Conservation (phyloP, 1,140 invertebrate species). For the Hyles euphorbiae region DNA sequence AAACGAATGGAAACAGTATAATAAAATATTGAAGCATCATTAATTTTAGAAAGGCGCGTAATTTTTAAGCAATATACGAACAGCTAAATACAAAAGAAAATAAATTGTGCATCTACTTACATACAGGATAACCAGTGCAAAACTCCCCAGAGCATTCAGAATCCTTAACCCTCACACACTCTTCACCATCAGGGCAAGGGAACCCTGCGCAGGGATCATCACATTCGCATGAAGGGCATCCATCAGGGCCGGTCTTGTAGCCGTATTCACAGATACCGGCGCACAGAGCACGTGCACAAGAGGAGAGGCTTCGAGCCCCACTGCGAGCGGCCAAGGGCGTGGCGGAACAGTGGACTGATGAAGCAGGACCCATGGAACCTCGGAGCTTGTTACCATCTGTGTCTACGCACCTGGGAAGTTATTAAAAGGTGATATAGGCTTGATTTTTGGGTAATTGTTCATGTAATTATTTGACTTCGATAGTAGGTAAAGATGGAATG, state of each 20-base stretch:
- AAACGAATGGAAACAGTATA: too few relatives aligned
- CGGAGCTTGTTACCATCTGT: conserved; percentile 83
- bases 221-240: conserved; percentile 90
- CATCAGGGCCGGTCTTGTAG: conserved; percentile 84
- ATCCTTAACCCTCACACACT: conserved; percentile 84
- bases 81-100: background rate
- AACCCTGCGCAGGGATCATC: conserved; percentile 89
- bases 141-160: conserved; percentile 80
- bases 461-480: too few relatives aligned
- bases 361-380: conserved; percentile 86
- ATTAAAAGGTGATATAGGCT: background rate
- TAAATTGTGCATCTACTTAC: conserved; percentile 67
- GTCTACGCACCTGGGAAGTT: conserved; percentile 80
- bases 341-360: conserved; percentile 79
- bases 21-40: too few relatives aligned
- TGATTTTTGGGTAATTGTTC: background rate
- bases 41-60: too few relatives aligned
- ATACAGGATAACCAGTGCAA: conserved; percentile 85
- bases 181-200: conserved; percentile 82
- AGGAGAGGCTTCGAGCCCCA: conserved; percentile 62
- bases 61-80: too few relatives aligned
- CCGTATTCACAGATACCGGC: conserved; percentile 90
- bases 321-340: conserved; percentile 49
- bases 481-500: too few relatives aligned
- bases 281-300: conserved; percentile 78